Percentiles rank a stretch among this genome's conserved stretches.
phyloP scores from a whole-genome alignment of 1,140 invertebrate species.

The Coboldia fuscipes region DNA sequence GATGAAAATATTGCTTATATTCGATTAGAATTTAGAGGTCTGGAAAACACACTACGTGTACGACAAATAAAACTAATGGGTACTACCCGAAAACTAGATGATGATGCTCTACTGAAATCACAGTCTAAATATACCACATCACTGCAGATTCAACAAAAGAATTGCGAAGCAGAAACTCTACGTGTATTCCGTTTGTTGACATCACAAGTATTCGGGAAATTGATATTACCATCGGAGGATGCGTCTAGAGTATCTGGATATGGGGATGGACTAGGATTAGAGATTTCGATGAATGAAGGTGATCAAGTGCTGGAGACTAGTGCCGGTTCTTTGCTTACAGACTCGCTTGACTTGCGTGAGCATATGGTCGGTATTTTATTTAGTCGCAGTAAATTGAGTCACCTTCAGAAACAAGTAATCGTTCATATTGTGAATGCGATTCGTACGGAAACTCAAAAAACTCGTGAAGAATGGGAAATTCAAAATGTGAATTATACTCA shows the following conservation, averaged over 20 bases:
- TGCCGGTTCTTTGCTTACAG: conserved; percentile 12
- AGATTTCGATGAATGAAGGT: too few species aligned
- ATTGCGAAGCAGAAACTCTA: conserved; percentile 81
- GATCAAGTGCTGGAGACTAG: conserved; percentile 7
- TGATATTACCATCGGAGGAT: too few species aligned
- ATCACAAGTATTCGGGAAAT: conserved; percentile 39
- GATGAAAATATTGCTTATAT: conserved; percentile 24
- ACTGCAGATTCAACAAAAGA: conserved; percentile 52
- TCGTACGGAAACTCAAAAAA: conserved; percentile 58
- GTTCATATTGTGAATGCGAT: conserved; percentile 88
- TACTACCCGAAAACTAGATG: conserved; percentile 8
- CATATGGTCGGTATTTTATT: conserved; percentile 95
- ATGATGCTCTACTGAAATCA: conserved; percentile 6
- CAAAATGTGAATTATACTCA: conserved; percentile 7
- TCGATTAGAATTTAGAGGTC: conserved; percentile 71
- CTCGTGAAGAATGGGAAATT: conserved; percentile 75
- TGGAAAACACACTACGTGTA: conserved; percentile 71
- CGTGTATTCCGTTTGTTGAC: conserved; percentile 87
- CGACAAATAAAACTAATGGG: conserved; percentile 44
- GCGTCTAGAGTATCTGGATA: too few species aligned
- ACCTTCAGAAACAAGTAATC: conserved; percentile 88
- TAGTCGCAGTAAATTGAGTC: conserved; percentile 79
- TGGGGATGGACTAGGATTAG: too few species aligned
- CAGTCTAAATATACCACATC: conserved; percentile 12
- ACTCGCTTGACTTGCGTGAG: conserved; percentile 56